Evolutionary conservation across 2,797 vertebrate genomes (phyloP), one percentile per base, ranked within the genome.

Genomic region (Balearica regulorum): DNA sequence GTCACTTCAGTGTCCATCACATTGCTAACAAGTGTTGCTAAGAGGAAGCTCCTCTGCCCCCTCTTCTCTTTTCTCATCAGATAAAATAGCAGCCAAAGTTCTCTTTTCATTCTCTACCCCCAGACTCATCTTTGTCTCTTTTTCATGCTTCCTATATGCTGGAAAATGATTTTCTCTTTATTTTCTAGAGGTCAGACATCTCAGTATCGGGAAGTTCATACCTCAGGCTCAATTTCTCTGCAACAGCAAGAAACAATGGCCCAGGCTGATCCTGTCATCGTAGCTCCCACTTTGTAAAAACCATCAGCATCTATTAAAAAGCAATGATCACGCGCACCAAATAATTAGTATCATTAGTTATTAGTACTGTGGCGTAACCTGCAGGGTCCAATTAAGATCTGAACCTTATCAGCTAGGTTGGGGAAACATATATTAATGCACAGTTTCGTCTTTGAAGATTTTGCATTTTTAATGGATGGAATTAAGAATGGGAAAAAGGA

Each of bases 311-410:
- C 75, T 94, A 55, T 93, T 94, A 93, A 86, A 90, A 93, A 93
- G 19, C 82, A 86, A 75, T 72, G 61, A 94, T 91, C 80, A 43
- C 1, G 10, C 85, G 87, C 66, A 79, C 58, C 73, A 96, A 94
- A 95, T 91, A 90, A 96, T 96, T 94, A 93, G 43, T 94, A 85
- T 73, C 58, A 41, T 95, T 87, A 87, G 77, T 76, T 95, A 93
- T 91, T 96, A 95, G 80, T 60, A 87, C 55, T 89, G 73, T 94
- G 62, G 93, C 21, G 4, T 92, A 96, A 93, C 95, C 91, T 94
- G 85, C 90, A 94, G 93, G 77, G 77, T 66, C 85, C 93, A 96
- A 84, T 94, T 96, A 94, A 94, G 94, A 92, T 89, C 94, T 24
- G 0, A 94, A 96, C 87, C 87, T 89, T 94, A 93, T 93, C 93